A percentile compares a stretch with the other conserved stretches of the same genome.
These are phyloP conservation scores for Carcharodon carcharias DNA, from an alignment of 2,797 vertebrate species.

Conservation along the genomic window DNA sequence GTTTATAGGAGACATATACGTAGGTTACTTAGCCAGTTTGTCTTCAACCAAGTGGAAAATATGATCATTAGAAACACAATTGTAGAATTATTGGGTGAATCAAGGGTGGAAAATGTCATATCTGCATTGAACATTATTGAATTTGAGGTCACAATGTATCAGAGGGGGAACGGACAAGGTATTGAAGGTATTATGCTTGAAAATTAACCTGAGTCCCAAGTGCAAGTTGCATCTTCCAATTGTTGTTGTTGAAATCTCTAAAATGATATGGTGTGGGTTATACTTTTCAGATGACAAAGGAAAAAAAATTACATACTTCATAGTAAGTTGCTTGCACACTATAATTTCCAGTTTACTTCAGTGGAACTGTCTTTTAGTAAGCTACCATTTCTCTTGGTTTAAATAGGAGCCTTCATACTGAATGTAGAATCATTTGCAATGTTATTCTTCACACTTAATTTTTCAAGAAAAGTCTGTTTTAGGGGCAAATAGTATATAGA, in stretches of 20 bases:
- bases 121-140: not conserved
- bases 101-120: not conserved
- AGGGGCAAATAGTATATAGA: not conserved
- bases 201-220: not conserved
- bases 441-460: not conserved
- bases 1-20: not conserved
- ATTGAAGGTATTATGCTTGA: too few species aligned
- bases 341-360: not conserved
- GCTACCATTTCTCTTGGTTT: not conserved
- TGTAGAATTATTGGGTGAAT: not conserved
- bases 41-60: not conserved
- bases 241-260: not conserved
- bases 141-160: not conserved
- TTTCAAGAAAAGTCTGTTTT: not conserved
- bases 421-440: not conserved
- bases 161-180: not conserved
- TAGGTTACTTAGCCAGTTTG: conserved; percentile 1
- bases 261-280: not conserved
- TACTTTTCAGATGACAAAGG: not conserved
- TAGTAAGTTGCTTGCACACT: not conserved
- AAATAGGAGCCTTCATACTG: not conserved
- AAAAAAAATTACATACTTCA: not conserved
- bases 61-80: not conserved
- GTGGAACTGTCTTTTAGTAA: not conserved
- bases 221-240: not conserved